A percentile compares a stretch with the other conserved stretches of the same genome.
Conservation (phyloP, 2,113 vertebrate genomes). For the Nibea coibor region DNA sequence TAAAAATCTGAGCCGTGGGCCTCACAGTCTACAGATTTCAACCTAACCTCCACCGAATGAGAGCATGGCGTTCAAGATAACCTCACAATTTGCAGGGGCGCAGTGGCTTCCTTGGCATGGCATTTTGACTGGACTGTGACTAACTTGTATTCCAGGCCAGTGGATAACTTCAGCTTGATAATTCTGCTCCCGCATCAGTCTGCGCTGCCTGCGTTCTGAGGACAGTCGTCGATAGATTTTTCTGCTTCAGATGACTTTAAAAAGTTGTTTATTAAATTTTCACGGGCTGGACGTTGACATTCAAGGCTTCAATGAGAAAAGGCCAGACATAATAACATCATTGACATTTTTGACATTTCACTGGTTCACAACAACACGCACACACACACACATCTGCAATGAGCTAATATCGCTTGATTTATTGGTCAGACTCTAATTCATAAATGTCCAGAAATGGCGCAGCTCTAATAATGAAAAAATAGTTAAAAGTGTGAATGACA, state of each 20-base stretch:
- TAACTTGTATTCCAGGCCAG: neutral
- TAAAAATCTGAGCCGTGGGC: too few species aligned
- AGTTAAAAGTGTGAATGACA: constrained; percentile 23
- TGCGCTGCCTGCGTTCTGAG: neutral
- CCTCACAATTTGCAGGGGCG: neutral
- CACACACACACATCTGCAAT: neutral
- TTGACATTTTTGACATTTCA: constrained; percentile 30
- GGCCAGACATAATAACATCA: constrained; percentile 7
- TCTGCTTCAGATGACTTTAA: constrained; percentile 35
- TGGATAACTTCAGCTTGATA: neutral
- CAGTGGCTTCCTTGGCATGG: neutral
- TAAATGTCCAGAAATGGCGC: neutral
- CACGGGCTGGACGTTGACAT: constrained; percentile 5
- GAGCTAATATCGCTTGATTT: neutral
- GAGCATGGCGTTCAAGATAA: too few species aligned
- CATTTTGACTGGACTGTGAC: neutral
- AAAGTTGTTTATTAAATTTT: constrained; percentile 14
- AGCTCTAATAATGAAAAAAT: neutral
- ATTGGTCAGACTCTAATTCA: neutral
- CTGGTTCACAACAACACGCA: neutral
- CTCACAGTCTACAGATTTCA: too few species aligned
- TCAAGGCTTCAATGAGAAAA: constrained; percentile 16
- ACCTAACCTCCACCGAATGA: too few species aligned
- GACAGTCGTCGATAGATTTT: constrained; percentile 31
- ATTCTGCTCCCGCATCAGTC: neutral